A percentile compares a stretch with the other conserved stretches of the same genome.
Evolutionary conservation across 2,797 vertebrate genomes (phyloP).

Genomic region (Acrossocheilus wenchowensis): DNA sequence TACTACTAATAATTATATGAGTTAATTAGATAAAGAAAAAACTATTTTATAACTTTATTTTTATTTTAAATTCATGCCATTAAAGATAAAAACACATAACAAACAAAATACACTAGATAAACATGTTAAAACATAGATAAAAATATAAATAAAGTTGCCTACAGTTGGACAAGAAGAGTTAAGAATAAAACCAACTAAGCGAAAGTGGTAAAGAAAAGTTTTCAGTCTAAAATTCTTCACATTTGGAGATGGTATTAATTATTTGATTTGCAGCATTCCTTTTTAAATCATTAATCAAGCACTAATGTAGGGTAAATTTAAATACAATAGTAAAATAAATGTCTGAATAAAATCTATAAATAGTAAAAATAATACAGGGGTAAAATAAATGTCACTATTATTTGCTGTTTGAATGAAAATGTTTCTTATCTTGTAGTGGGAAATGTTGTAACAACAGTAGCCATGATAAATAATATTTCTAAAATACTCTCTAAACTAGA

Average conservation of each 20-base stretch:
- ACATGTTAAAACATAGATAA: not conserved
- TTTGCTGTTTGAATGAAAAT: not conserved
- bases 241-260: not conserved
- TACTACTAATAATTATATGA: not conserved
- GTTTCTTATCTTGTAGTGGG: not conserved
- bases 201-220: not conserved
- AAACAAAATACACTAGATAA: not conserved
- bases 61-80: not conserved
- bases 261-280: not conserved
- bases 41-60: not conserved
- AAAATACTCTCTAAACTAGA: not conserved
- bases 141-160: not conserved
- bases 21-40: not conserved
- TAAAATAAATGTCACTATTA: not conserved
- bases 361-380: not conserved
- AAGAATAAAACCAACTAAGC: not conserved
- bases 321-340: not conserved
- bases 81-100: not conserved
- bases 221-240: not conserved
- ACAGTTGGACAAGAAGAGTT: not conserved
- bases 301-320: not conserved
- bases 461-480: not conserved
- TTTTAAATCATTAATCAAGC: not conserved
- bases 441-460: not conserved
- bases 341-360: not conserved